A percentile compares a stretch with the other conserved stretches of the same genome.
These are phyloP conservation scores for Brachypodius melanocephalos DNA, from an alignment of 2,113 vertebrate genomes.

Conservation along the genomic window DNA sequence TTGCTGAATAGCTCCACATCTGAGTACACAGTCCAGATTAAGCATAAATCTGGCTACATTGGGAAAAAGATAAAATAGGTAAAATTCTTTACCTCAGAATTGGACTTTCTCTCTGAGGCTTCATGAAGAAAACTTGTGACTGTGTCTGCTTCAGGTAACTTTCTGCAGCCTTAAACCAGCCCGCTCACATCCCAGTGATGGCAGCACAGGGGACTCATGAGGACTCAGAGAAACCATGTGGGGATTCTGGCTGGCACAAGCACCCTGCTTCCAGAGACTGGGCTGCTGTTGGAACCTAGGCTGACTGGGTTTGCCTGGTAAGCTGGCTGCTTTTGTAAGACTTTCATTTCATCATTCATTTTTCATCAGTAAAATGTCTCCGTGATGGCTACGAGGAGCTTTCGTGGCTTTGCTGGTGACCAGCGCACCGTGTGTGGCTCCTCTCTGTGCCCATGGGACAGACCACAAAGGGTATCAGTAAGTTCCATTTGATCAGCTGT, in stretches of 20 bases:
- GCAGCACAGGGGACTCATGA: rapidly evolving
- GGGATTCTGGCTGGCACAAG: background rate
- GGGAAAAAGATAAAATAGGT: background rate
- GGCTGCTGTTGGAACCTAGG: background rate
- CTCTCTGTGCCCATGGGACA: background rate
- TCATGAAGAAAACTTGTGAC: background rate
- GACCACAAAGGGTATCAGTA: too few relatives aligned
- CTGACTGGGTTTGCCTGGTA: background rate
- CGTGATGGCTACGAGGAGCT: background rate
- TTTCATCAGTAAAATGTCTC: background rate
- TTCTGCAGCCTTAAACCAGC: background rate
- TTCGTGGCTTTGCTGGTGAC: background rate
- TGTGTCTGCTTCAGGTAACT: background rate
- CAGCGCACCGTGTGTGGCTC: background rate
- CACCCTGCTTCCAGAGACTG: background rate
- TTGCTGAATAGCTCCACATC: background rate
- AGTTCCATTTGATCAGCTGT: background rate
- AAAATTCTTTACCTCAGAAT: background rate
- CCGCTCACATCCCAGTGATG: background rate
- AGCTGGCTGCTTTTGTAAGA: background rate
- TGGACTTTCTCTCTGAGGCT: background rate
- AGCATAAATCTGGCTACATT: background rate
- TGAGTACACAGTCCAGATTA: background rate
- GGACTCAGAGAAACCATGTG: rapidly evolving
- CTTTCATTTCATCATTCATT: background rate